Conservation (phyloP, 1,140 invertebrate species). For the Drosophila cardini region DNA sequence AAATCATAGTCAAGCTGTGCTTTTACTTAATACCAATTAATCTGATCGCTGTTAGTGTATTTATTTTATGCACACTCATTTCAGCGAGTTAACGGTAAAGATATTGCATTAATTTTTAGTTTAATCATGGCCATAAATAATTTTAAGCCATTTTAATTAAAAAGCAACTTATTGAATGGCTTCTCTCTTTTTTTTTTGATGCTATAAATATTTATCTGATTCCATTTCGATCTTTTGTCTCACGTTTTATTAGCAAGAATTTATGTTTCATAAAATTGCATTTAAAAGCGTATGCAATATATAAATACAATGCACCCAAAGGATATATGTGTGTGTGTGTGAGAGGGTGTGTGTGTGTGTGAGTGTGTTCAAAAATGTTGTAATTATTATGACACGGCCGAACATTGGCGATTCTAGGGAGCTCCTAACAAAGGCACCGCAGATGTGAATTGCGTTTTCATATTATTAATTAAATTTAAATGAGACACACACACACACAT, state of each 20-base stretch:
- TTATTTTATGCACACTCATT: not conserved
- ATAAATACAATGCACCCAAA: slow-evolving; percentile 15
- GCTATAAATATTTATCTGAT: slow-evolving; percentile 26
- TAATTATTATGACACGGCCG: slow-evolving; percentile 45
- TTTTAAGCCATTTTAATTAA: slow-evolving; percentile 34
- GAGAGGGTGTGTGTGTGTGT: not conserved
- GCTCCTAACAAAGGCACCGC: slow-evolving; percentile 64
- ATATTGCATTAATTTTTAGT: slow-evolving; percentile 32
- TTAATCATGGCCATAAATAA: slow-evolving; percentile 19
- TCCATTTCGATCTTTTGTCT: slow-evolving; percentile 40
- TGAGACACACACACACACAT: slow-evolving; percentile 29
- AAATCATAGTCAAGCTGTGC: not conserved
- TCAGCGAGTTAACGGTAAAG: slow-evolving; percentile 11
- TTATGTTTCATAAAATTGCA: slow-evolving; percentile 45
- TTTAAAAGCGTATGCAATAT: slow-evolving; percentile 32
- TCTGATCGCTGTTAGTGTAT: not conserved
- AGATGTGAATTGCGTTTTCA: slow-evolving; percentile 68
- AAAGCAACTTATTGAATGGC: slow-evolving; percentile 40
- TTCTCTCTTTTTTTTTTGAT: slow-evolving; percentile 1
- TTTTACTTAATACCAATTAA: not conserved
- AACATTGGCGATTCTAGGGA: slow-evolving; percentile 12
- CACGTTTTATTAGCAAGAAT: slow-evolving; percentile 43
- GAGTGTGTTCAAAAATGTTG: slow-evolving; percentile 21
- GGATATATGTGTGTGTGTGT: not conserved
- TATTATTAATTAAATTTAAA: slow-evolving; percentile 79